Evolutionary conservation across 2,113 vertebrate species (phyloP).

Genomic region (Sander lucioperca): DNA sequence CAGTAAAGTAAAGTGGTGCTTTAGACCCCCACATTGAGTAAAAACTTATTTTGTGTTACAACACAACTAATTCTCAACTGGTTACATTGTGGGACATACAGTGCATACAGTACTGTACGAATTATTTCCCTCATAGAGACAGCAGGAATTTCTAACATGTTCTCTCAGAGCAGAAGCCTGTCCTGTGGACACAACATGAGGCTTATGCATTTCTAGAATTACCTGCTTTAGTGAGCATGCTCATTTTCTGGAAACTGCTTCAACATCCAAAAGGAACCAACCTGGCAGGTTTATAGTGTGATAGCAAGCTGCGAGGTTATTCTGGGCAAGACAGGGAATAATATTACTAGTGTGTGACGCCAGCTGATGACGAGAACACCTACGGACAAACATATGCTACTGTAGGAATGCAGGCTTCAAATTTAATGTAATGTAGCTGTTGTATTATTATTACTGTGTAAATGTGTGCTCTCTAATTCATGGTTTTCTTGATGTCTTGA

Average conservation of each 20-base stretch:
- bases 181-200: slow-evolving; percentile 8
- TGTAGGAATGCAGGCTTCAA: neutral
- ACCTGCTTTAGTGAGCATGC: slow-evolving; percentile 38
- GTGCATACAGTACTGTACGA: neutral
- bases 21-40: neutral
- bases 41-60: neutral
- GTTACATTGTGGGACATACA: neutral
- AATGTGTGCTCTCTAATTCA: neutral
- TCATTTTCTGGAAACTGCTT: slow-evolving; percentile 55
- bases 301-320: slow-evolving; percentile 56
- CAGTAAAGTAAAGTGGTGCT: neutral
- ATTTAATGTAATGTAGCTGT: neutral
- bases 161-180: slow-evolving; percentile 26
- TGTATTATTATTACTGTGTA: neutral
- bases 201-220: slow-evolving; percentile 50
- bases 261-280: slow-evolving; percentile 56
- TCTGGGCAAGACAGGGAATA: slow-evolving; percentile 40
- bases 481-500: slow-evolving; percentile 3
- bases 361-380: slow-evolving; percentile 24
- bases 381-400: slow-evolving; percentile 9
- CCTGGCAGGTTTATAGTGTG: slow-evolving; percentile 62
- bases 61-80: neutral
- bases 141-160: neutral
- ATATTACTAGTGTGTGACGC: slow-evolving; percentile 23
- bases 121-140: neutral